Conservation (phyloP, 1,140 invertebrate genomes). For the Bicyclus anynana region DNA sequence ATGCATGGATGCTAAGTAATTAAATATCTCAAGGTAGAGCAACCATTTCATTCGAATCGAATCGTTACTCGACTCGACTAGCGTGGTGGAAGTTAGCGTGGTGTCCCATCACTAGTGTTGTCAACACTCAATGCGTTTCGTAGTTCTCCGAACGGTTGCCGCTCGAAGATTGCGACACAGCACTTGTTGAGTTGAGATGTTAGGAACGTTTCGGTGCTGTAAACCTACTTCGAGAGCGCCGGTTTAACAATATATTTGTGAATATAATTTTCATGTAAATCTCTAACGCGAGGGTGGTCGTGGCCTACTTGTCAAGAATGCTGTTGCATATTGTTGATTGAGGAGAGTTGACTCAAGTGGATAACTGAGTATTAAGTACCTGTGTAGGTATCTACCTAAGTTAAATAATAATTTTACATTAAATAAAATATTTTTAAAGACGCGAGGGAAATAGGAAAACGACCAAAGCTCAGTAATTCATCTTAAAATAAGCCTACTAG, state of each 20-base stretch:
- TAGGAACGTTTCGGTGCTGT: conserved; percentile 16
- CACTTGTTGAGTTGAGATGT: conserved; percentile 8
- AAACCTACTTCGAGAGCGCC: conserved; percentile 21
- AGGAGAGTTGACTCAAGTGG: neutral
- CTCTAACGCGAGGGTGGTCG: conserved; percentile 7
- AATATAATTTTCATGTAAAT: conserved; percentile 27
- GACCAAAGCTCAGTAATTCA: no score
- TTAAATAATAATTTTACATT: no score
- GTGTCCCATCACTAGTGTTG: neutral
- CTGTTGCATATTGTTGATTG: conserved; percentile 9
- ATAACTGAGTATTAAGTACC: neutral
- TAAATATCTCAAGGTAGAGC: no score
- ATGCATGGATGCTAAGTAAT: no score
- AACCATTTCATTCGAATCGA: no score
- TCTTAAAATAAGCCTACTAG: no score
- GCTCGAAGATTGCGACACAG: conserved; percentile 1
- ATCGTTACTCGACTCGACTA: neutral
- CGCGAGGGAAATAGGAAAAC: no score
- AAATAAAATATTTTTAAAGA: no score
- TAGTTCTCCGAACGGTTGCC: neutral
- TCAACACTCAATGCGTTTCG: conserved; percentile 5
- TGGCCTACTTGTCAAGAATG: conserved; percentile 11
- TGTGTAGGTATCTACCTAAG: neutral
- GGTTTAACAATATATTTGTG: conserved; percentile 17
- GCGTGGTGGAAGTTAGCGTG: neutral